Evolutionary conservation across 1,140 invertebrate genomes (phyloP).

Genomic region (Portunus trituberculatus): DNA sequence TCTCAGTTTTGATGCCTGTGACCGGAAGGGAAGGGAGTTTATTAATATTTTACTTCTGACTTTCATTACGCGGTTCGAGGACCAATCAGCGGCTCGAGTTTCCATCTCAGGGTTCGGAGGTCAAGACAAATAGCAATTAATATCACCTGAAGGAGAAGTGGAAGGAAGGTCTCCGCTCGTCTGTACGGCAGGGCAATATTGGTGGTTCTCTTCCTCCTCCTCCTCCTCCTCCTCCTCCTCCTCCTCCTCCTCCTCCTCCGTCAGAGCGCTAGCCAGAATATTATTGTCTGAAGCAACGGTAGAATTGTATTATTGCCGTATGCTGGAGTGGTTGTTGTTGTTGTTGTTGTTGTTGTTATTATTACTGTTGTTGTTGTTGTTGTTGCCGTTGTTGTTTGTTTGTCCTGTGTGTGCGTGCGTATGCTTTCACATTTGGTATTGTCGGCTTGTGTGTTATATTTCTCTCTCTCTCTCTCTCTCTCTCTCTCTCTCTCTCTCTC

Average conservation of each 20-base stretch:
- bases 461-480: neutral
- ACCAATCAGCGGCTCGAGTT: neutral
- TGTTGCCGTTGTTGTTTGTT: no score
- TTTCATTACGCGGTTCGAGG: neutral
- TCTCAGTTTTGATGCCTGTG: neutral
- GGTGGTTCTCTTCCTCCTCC: neutral
- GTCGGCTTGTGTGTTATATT: neutral
- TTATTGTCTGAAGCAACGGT: no score
- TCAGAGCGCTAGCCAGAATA: no score
- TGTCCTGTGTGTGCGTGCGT: no score
- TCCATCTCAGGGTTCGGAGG: neutral
- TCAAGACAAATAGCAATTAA: constrained; percentile 5
- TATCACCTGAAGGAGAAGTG: neutral
- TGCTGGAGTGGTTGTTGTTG: no score
- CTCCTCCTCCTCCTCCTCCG: neutral
- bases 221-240: neutral
- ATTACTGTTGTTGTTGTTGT: no score
- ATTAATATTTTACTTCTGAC: neutral
- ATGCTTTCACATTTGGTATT: no score
- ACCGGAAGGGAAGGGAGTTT: neutral
- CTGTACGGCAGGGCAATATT: neutral
- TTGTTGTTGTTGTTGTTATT: no score
- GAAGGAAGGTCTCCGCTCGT: neutral
- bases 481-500: neutral
- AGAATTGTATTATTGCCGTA: no score